Base-by-base conservation (phyloP, 2,888 invertebrate species). In the Cynaeus angustus region DNA sequence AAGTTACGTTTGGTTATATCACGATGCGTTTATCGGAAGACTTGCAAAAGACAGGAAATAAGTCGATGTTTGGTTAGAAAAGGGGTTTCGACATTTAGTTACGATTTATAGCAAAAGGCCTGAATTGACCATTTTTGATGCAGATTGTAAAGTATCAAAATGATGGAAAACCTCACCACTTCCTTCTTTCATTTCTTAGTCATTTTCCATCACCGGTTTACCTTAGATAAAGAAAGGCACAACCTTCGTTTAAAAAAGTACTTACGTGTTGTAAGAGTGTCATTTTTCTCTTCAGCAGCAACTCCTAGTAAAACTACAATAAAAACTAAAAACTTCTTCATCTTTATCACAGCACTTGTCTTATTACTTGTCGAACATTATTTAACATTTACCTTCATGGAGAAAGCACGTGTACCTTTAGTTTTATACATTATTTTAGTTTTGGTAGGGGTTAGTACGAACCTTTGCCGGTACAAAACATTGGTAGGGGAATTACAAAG, bases 351-450 rank as follows among this genome's bases (percentile, higher is more conserved):
- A 56, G 33, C 21, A 46, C 46, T 58, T 13, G 43, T 38, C 30
- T 33, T 14, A 62, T 43, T 41, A 53, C 41, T 64, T 52, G 53
- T 26, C 28, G 52, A n/a, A 28, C 52, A 65, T 66, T 38, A 56
- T 58, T 65, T 62, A 30, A 53, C 41, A 41, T 53, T 65, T 6
- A 43, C 10, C 41, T 12, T 58, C 50, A 13, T 50, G 58, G 66
- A 67, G 66, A 67, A 67, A 67, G 66, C 66, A 59, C 43, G 66
- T 58, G 38, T 59, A 46, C 38, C 66, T 67, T 67, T 21, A 13
- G 66, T 67, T 67, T 59, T 67, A 67, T 67, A 67, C 52, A 58
- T 43, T 58, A 58, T 48, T 58, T 52, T 30, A 14, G 45, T 38
- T 65, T 33, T 67, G 66, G 66, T 41, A 67, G 66, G 66, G 66